Evolutionary conservation across 2,113 vertebrate species (phyloP), one percentile per base, ranked within the genome.

Genomic region (Lophius piscatorius): DNA sequence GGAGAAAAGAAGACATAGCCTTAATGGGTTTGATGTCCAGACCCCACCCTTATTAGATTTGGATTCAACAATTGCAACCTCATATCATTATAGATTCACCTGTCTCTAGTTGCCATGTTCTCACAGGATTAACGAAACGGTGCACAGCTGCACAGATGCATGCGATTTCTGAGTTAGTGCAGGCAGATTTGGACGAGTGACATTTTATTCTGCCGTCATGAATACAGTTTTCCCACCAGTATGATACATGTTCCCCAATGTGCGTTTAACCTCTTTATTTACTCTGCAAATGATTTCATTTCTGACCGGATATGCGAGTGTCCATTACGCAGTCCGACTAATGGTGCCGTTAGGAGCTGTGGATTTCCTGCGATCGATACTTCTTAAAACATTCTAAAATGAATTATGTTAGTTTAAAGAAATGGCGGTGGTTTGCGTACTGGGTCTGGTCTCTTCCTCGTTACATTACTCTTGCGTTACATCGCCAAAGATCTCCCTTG

Each of bases 171-270:
- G 56, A 40, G 24, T 50, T 48, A 2, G n/a, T 64, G 57, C 71
- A 60, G 63, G 49, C 63, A 60, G 33, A 49, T 31, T 36, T 20
- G 33, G 24, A 49, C 46, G 28, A 7, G 28, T 42, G 26, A 41
- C 39, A 34, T n/a, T 18, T 52, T 60, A 17, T 39, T 66, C 54
- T 24, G 64, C 70, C 76, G 52, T 70, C 46, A 1, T 6, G 48
- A 40, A 48, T 73, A 65, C 35, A 39, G n/a, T 55, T 68, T 55
- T 17, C 13, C 28, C 29, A 26, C 13, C 24, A 9, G 14, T 1
- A 10, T 31, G 28, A 46, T 16, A 9, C 24, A 42, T 21, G 24
- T 50, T 36, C 18, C 14, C 2, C 50, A 78, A n/a, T 33, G 36
- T 26, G 23, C 41, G 0, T 13, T 29, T n/a, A 11, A 55, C 28